Base-by-base conservation (phyloP, 2,888 invertebrate genomes). In the Cybosia mesomella region DNA sequence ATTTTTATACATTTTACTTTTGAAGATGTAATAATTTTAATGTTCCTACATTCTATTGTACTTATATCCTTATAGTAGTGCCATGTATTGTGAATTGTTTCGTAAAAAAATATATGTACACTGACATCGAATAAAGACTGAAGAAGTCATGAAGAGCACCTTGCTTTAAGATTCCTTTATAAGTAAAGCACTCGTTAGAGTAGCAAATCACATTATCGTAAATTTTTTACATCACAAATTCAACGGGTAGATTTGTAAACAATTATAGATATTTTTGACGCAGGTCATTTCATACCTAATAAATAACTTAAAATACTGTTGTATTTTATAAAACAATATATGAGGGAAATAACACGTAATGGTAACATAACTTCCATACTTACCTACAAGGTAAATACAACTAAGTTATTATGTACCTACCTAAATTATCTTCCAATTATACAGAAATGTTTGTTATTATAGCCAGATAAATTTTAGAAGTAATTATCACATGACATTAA, bases 111-210 rank as follows among this genome's bases (percentile, higher is more conserved):
- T 63, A 67, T 74, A 74, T 84, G 73, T 87, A 83, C 84, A 83
- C 68, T 83, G 78, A 91, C 92, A 93, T 92, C 92, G 93, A 93
- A 89, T 85, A 80, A 92, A 93, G 93, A 92, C 93, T 93, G 92
- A 92, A 55, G 74, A 75, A 86, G 90, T 90, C 89, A 73, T 79
- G 72, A 74, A 75, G 77, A 74, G 71, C 73, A 72, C 71, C 74
- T 74, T 73, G 68, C 76, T 79, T 65, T 63, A 7, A 69, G 75
- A 74, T 24, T 59, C 39, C 24, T 58, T 39, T 10, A 54, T 65
- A 68, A 68, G 71, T 75, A 66, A 28, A 62, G 64, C 70, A 74
- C 68, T 78, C 71, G 61, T 72, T 75, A 79, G 70, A 53, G 63
- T 70, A 77, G 13, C 43, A 28, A 49, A 22, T 34, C 11, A 21